Evolutionary conservation across 2,113 vertebrate genomes (phyloP).

Genomic region (Mustelus asterias): DNA sequence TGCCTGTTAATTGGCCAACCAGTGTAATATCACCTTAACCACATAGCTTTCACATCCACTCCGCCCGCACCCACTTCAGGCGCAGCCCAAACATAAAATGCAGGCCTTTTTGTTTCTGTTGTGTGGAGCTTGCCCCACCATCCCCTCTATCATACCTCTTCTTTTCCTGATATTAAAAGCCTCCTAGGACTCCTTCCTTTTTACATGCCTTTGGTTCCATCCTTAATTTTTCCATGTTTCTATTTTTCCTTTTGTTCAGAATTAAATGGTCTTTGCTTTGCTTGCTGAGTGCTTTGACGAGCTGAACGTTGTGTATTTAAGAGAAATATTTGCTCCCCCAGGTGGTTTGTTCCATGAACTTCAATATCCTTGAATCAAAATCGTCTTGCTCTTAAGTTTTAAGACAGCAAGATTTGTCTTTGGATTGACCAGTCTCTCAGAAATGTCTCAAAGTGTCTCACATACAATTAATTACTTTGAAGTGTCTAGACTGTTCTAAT

Average conservation of each 20-base stretch:
- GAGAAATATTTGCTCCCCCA: neutral
- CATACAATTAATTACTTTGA: neutral
- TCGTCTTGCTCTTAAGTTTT: neutral
- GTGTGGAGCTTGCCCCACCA: neutral
- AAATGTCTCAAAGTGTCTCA: neutral
- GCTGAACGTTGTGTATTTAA: neutral
- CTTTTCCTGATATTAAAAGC: neutral
- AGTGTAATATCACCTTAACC: too few relatives aligned
- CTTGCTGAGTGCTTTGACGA: neutral
- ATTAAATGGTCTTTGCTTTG: neutral
- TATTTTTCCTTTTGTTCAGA: neutral
- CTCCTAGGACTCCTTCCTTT: neutral
- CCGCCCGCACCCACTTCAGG: too few relatives aligned
- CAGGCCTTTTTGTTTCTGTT: neutral
- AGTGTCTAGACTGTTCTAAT: neutral
- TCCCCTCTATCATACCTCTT: neutral
- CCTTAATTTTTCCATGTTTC: neutral
- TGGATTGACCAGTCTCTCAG: neutral
- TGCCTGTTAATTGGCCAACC: too few relatives aligned
- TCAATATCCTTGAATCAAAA: neutral
- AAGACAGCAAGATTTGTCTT: neutral
- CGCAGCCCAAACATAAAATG: too few relatives aligned
- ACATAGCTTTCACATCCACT: too few relatives aligned
- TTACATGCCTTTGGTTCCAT: neutral
- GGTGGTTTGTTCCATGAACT: neutral